Evolutionary conservation across 1,140 invertebrate genomes (phyloP), one percentile per base, ranked within the genome.

Genomic region (Myzus persicae): DNA sequence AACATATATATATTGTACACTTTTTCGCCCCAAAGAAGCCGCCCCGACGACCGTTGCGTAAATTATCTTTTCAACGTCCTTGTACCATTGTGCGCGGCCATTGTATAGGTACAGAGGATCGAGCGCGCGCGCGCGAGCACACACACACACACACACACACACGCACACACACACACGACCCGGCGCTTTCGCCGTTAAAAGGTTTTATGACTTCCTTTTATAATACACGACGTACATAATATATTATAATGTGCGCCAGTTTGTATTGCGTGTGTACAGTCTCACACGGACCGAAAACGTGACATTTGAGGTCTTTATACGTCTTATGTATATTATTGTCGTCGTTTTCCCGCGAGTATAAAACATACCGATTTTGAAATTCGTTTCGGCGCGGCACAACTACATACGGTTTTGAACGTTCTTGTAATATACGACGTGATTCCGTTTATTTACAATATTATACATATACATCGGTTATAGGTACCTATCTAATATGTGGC

Each of bases 101-200:
- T 87, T 59, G 90, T 91, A 36, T 20, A 8, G 48, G 36, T n/a
- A n/a, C n/a, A n/a, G n/a, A n/a, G n/a, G n/a, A n/a, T n/a, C 24
- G 5, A 14, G 40, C 11, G 59, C 59, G 67, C 90, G 67, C 67
- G 22, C 54, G 22, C 26, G 6, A n/a, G n/a, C 54, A 11, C 54
- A 31, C 54, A 59, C 26, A 31, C 9, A 59, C 54, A 59, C 20
- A 24, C 48, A 36, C 88, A 11, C 36, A n/a, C 54, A 11, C 54
- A 31, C 54, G 31, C 26, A 31, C 9, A 59, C 54, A 59, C 20
- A 24, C 48, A 36, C 88, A 11, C 36, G 44, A 24, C 54, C 26
- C 90, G 90, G 90, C 90, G 90, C 90, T 91, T 91, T 91, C 67
- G 90, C 90, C 67, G 42, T 76, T 81, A 91, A 91, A 91, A 91